Percentiles rank a stretch among this genome's conserved stretches.
Conservation (phyloP, 2,888 invertebrate species). For the Catocala nupta region DNA sequence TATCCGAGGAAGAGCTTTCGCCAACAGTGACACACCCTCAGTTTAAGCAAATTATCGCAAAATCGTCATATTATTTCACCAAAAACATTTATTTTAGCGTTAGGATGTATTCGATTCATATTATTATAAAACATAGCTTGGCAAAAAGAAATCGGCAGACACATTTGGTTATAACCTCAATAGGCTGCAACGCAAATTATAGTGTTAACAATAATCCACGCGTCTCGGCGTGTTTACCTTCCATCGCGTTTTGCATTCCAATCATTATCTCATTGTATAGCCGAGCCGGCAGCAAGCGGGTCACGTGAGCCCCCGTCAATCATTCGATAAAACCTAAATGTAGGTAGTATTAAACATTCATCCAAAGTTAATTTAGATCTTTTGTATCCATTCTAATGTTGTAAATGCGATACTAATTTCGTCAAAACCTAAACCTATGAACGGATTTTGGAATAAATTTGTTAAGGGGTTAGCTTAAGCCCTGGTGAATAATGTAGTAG, state of each 20-base stretch:
- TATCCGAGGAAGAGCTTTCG: no score
- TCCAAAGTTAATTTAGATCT: neutral
- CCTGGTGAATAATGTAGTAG: no score
- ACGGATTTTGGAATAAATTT: no score
- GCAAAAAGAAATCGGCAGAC: constrained; percentile 24
- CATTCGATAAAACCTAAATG: constrained; percentile 1
- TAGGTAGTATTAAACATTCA: neutral
- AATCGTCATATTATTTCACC: no score
- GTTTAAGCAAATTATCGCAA: no score
- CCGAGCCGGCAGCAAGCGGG: neutral
- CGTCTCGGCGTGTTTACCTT: constrained; percentile 18
- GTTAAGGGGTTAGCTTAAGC: no score
- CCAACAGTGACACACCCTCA: no score
- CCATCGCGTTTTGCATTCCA: constrained; percentile 22
- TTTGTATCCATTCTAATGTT: neutral
- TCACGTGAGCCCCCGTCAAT: constrained; percentile 16
- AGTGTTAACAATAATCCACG: constrained; percentile 23
- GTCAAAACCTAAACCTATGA: no score
- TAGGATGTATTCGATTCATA: no score
- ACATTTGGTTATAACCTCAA: constrained; percentile 20
- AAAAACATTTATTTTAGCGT: no score
- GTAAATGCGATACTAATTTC: no score
- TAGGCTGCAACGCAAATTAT: constrained; percentile 20
- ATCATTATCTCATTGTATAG: constrained; percentile 19
- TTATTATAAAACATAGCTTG: neutral